Evolutionary conservation across 2,888 invertebrate species (phyloP), one percentile per base, ranked within the genome.

Genomic region (Lymantria dispar): DNA sequence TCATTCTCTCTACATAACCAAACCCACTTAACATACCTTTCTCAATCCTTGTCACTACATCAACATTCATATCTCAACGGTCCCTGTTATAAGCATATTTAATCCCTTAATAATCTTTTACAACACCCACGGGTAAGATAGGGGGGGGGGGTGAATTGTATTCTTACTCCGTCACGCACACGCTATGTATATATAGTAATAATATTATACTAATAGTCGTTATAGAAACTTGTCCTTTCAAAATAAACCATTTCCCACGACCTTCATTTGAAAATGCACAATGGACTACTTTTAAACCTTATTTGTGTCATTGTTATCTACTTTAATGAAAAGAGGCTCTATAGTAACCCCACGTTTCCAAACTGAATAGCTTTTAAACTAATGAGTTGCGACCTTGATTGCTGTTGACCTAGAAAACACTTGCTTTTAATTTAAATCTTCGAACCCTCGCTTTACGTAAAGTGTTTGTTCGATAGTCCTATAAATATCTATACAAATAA

Each of bases 341-440:
- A 45, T 50, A 58, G 59, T 38, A 45, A 43, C 33, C 52, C 52
- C 47, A 59, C 42, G 50, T 48, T 45, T 56, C 47, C 10, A 41
- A 50, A 45, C 50, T 51, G 59, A 54, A 64, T 58, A 33, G 60
- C 55, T 64, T 68, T 64, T 56, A 52, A 54, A 48, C 52, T 60
- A 62, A 66, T 68, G 68, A 60, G 56, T 48, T 52, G 44, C 39
- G 52, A 62, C 60, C 57, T 64, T 66, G 60, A 66, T 55, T 50
- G 53, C 40, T 50, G 8, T 31, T 42, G 50, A 52, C 45, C 42
- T 46, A 48, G 43, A 53, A 29, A 43, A 45, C 43, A 46, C 48
- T 53, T 40, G 45, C 46, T 47, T 52, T 60, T 52, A 54, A 48
- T 54, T 52, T 47, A 43, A 43, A 50, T 52, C 52, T 53, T 59